Conservation (phyloP, 1,140 invertebrate species). For the Heliconius congener region DNA sequence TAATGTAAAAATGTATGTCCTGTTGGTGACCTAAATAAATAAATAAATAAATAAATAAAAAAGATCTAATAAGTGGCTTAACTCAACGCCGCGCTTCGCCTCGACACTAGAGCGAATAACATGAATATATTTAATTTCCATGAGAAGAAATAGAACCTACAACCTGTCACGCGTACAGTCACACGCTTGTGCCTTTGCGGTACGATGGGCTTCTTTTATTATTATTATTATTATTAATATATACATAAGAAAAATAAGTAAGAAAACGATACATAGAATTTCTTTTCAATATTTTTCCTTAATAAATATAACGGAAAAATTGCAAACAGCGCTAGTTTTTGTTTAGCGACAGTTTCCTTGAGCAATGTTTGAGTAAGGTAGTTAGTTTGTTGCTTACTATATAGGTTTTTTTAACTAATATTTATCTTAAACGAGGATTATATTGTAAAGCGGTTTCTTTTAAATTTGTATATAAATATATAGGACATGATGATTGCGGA, state of each 20-base stretch:
- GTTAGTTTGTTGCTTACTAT: not conserved
- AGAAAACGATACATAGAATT: not conserved
- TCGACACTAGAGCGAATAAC: too few relatives aligned
- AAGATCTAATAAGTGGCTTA: too few relatives aligned
- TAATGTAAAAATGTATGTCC: too few relatives aligned
- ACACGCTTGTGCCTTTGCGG: too few relatives aligned
- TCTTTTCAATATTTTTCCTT: constrained; percentile 8
- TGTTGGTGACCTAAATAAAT: too few relatives aligned
- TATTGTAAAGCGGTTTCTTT: not conserved
- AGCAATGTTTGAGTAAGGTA: not conserved
- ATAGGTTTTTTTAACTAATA: not conserved
- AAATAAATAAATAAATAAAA: too few relatives aligned
- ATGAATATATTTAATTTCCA: too few relatives aligned
- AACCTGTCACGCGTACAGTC: too few relatives aligned
- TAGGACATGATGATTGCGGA: too few relatives aligned
- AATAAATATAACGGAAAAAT: constrained; percentile 17
- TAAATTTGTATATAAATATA: not conserved
- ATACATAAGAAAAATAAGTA: not conserved
- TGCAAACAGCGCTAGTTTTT: constrained; percentile 6
- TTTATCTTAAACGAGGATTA: not conserved
- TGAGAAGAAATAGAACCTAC: too few relatives aligned
- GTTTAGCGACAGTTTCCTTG: not conserved
- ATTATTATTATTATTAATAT: not conserved
- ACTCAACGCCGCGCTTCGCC: too few relatives aligned
- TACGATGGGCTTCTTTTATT: too few relatives aligned